Base-by-base conservation (phyloP, 2,797 vertebrate genomes). In the Sparidentex hasta region DNA sequence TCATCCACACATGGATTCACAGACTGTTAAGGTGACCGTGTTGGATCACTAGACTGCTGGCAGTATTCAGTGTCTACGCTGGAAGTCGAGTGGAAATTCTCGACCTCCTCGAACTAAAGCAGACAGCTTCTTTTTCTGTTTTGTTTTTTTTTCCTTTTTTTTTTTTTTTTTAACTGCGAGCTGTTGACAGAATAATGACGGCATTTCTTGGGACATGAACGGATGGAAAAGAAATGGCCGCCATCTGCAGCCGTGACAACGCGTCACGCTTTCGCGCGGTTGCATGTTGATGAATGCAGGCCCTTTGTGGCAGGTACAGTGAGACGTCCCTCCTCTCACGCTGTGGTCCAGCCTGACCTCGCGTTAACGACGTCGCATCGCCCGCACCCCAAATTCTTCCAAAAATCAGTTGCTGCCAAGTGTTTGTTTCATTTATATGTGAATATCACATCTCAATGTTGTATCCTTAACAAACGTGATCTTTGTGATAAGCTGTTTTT, bases 391-490 rank as follows among this genome's bases (percentile, higher is more conserved):
- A 11, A 83, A 88, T 88, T 88, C 92, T 93, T 94, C 93, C 91
- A 85, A 65, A 27, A 76, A 84, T 82, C 75, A 57, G 78, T 92
- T 80, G 78, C 87, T 91, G 93, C 90, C 85, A 85, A 86, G 82
- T 90, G 83, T 91, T 90, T 80, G 70, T 89, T 92, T 44, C 84
- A 85, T 91, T 91, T 88, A 69, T 90, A 84, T 91, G 89, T 94
- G 85, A 93, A 91, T 92, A 90, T 86, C 83, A 91, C 92, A 92
- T 93, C 84, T 93, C 81, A 92, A 72, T 93, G 90, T 93, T 82
- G 92, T 92, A 88, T 89, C 85, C 74, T 91, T 87, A 83, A 88
- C 85, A 79, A 82, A 80, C 65, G 82, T 92, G 80, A 90, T 85
- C 69, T 86, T 82, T 88, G 84, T 85, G 83, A 92, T 92, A 87